phyloP scores from a whole-genome alignment of 1,140 invertebrate genomes.

The Papilio polytes region DNA sequence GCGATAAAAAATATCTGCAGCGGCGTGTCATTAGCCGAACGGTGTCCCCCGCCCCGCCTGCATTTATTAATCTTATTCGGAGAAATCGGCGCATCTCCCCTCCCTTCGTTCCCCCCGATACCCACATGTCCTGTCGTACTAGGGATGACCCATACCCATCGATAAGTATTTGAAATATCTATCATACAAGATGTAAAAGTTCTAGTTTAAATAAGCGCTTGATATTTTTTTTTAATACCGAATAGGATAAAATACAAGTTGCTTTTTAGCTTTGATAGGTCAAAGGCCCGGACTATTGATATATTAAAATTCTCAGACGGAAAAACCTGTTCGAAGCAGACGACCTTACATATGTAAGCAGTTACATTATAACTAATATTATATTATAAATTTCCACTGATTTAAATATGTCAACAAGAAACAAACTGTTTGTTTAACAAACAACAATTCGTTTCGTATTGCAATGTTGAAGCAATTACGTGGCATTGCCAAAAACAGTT shows the following conservation, averaged over 20 bases:
- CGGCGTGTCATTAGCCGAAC: slow-evolving; percentile 79
- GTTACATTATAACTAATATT: slow-evolving; percentile 1
- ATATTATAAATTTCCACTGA: neutral
- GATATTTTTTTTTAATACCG: neutral
- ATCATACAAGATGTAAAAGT: neutral
- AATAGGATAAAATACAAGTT: neutral
- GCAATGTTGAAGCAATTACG: neutral
- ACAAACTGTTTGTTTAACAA: neutral
- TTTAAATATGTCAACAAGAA: neutral
- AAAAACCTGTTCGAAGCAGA: slow-evolving; percentile 23
- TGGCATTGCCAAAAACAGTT: slow-evolving; percentile 9
- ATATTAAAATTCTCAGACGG: slow-evolving; percentile 8
- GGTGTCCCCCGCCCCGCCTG: slow-evolving; percentile 64
- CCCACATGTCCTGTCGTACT: slow-evolving; percentile 46
- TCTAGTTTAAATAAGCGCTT: neutral
- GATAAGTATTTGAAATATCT: slow-evolving; percentile 28
- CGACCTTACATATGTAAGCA: slow-evolving; percentile 2
- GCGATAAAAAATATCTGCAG: slow-evolving; percentile 80
- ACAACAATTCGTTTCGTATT: neutral
- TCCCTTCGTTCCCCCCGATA: slow-evolving; percentile 49
- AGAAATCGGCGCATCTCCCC: slow-evolving; percentile 78
- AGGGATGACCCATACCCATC: slow-evolving; percentile 48
- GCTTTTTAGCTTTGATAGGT: neutral
- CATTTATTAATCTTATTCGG: slow-evolving; percentile 81
- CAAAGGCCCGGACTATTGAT: neutral